Evolutionary conservation across 2,797 vertebrate species (phyloP), one percentile per base, ranked within the genome.

Genomic region (Oryzias dopingdopingensis): DNA sequence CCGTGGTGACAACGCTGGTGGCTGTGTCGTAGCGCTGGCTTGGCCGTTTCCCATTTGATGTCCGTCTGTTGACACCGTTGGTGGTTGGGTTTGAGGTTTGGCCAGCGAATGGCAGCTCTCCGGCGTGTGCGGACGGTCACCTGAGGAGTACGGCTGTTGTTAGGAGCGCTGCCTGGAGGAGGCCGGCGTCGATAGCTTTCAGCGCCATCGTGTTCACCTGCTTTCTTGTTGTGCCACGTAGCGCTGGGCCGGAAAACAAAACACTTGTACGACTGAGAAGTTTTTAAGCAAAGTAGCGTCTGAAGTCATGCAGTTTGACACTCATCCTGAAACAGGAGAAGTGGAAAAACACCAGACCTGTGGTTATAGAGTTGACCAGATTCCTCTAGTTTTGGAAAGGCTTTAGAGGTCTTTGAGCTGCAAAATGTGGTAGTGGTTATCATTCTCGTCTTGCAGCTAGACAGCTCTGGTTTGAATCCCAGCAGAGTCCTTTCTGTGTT

Each of bases 1-100:
- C 77, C 4, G 1, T 5, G 26, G 80, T 58, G 40, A 56, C 63
- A 42, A 62, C 22, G 66, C 65, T 59, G 16, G 54, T 48, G 63
- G 72, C 79, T 59, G 71, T 80, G 59, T 63, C 26, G 16, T 42
- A 18, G 52, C 5, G 40, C 60, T 23, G 45, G 3, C n/a, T 13
- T 52, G 29, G 55, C 63, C 20, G 22, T 65, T 59, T 70, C 61
- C 70, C 57, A 26, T 74, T 69, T 78, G 76, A 81, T 74, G 68
- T 57, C 72, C 72, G 63, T 66, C 72, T 80, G 74, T 71, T 80
- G 75, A 74, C 72, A 64, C 44, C 59, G 43, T 50, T 8, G n/a
- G 26, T 29, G 62, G 62, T 70, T 58, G 52, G 52, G 59, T 82
- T 59, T 43, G 60, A 70, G 67, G 59, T 61, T 47, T n/a, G 55